Evolutionary conservation across 2,888 invertebrate genomes (phyloP).

Genomic region (Hololepta plana): DNA sequence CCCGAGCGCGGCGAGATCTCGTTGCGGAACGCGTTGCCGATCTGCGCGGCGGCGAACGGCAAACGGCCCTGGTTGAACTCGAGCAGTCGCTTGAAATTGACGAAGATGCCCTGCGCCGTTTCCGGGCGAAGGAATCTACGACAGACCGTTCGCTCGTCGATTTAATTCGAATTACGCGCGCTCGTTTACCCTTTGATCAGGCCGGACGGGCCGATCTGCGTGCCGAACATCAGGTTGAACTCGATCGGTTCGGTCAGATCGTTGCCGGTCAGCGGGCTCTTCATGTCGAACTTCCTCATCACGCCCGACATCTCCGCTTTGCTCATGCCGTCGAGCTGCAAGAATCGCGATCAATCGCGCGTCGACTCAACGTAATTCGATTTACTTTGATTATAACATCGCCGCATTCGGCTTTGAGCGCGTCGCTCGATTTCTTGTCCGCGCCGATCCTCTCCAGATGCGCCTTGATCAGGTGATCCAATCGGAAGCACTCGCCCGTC

Average conservation of each 20-base stretch:
- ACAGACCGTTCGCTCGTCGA: too few relatives aligned
- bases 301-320: slow-evolving; percentile 75
- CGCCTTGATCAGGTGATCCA: slow-evolving; percentile 95
- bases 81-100: slow-evolving; percentile 92
- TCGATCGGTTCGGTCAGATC: slow-evolving; percentile 90
- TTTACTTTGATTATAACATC: slow-evolving; percentile 55
- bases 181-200: slow-evolving; percentile 57
- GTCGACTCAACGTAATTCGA: not conserved
- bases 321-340: slow-evolving; percentile 72
- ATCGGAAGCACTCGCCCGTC: slow-evolving; percentile 91
- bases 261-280: slow-evolving; percentile 89
- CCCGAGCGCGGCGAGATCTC: slow-evolving; percentile 98
- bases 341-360: slow-evolving; percentile 3
- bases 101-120: slow-evolving; percentile 99
- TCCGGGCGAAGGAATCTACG: slow-evolving; percentile 80
- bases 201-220: slow-evolving; percentile 94
- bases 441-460: slow-evolving; percentile 69
- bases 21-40: slow-evolving; percentile 95
- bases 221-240: slow-evolving; percentile 98
- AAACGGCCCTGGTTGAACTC: slow-evolving; percentile 93
- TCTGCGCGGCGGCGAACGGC: slow-evolving; percentile 98
- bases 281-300: slow-evolving; percentile 79
- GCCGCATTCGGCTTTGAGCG: slow-evolving; percentile 53
- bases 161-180: not conserved
- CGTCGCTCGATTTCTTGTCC: slow-evolving; percentile 65